A percentile compares a stretch with the other conserved stretches of the same genome.
These are phyloP conservation scores for Neodiprion lecontei DNA, from an alignment of 1,140 invertebrate genomes.

Conservation along the genomic window DNA sequence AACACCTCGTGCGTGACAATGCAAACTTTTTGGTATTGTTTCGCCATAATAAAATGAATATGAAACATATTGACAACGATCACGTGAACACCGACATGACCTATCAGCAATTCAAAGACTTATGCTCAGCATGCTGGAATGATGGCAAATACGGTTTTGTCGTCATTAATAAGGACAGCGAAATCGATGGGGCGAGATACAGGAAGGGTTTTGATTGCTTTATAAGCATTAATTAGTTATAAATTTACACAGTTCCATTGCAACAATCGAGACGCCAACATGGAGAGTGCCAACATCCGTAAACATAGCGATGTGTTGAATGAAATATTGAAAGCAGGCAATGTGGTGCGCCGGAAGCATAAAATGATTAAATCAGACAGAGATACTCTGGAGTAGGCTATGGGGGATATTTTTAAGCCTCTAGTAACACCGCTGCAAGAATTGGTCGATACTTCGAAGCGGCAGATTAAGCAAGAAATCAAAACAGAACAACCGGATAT, in stretches of 20 bases:
- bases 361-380: not conserved
- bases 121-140: too few species aligned
- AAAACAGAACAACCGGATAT: not conserved
- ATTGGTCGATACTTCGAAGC: conserved; percentile 3
- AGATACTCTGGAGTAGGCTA: not conserved
- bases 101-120: too few species aligned
- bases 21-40: conserved; percentile 39
- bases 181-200: conserved; percentile 30
- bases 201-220: conserved; percentile 31
- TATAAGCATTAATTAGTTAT: not conserved
- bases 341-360: not conserved
- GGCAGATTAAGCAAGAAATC: conserved; percentile 15
- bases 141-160: too few species aligned
- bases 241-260: not conserved
- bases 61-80: conserved; percentile 40
- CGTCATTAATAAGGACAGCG: conserved; percentile 23
- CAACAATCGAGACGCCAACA: not conserved
- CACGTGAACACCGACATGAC: too few species aligned
- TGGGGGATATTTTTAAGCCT: not conserved
- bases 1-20: too few species aligned
- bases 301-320: not conserved
- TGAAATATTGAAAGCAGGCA: not conserved
- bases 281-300: not conserved
- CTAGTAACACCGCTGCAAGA: conserved; percentile 10
- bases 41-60: conserved; percentile 49